A percentile compares a stretch with the other conserved stretches of the same genome.
These are phyloP conservation scores for Cremastinae sp. DNA, from an alignment of 2,888 invertebrate species.

Conservation along the genomic window DNA sequence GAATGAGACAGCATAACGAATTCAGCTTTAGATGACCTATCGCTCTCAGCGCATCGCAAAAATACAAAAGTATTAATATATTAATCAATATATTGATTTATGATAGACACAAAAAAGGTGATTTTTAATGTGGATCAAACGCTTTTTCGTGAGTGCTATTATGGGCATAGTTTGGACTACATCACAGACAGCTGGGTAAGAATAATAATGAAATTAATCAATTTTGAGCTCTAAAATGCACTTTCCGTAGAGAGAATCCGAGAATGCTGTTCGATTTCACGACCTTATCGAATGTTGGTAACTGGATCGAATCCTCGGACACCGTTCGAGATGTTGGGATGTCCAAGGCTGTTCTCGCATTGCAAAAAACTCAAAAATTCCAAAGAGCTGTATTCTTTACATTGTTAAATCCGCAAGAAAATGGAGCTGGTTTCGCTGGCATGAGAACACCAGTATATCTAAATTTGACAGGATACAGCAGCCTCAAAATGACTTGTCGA, in stretches of 20 bases:
- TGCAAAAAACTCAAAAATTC: slow-evolving; percentile 83
- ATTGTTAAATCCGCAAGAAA: slow-evolving; percentile 85
- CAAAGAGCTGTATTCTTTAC: slow-evolving; percentile 85
- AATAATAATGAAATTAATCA: background rate
- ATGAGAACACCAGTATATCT: slow-evolving; percentile 81
- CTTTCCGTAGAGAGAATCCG: slow-evolving; percentile 50
- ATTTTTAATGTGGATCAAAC: slow-evolving; percentile 40
- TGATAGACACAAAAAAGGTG: background rate
- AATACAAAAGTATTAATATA: too few relatives aligned
- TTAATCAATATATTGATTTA: background rate
- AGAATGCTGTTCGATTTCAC: slow-evolving; percentile 83
- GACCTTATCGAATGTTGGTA: slow-evolving; percentile 80
- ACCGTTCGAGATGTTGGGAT: slow-evolving; percentile 85
- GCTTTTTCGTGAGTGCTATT: slow-evolving; percentile 20
- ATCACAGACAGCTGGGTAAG: slow-evolving; percentile 22
- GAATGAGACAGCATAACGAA: background rate
- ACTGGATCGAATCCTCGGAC: slow-evolving; percentile 85
- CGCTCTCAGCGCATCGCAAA: too few relatives aligned
- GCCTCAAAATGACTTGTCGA: slow-evolving; percentile 82
- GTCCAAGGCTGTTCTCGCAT: slow-evolving; percentile 84
- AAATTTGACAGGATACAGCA: slow-evolving; percentile 81
- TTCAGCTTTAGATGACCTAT: background rate
- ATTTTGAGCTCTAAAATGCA: background rate
- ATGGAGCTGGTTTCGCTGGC: slow-evolving; percentile 86
- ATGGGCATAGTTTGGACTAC: slow-evolving; percentile 15